Percentiles rank a stretch among this genome's conserved stretches.
Conservation (phyloP, 2,888 invertebrate genomes). For the Therioaphis trifolii region DNA sequence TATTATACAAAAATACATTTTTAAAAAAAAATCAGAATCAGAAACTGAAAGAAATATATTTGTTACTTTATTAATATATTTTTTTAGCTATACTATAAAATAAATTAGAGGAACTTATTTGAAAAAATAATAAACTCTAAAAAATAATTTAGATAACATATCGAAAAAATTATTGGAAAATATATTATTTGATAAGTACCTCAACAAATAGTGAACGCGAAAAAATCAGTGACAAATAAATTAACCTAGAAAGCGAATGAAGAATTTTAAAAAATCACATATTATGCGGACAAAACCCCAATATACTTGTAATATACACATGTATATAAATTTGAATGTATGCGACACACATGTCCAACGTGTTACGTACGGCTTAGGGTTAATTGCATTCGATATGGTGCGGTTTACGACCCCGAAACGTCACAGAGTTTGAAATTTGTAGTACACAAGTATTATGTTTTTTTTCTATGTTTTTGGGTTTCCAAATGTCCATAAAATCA, state of each 20-base stretch:
- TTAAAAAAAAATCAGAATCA: too few species aligned
- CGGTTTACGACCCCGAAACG: slow-evolving; percentile 16
- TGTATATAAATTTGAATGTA: not conserved
- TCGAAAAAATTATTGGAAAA: too few species aligned
- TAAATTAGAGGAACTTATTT: too few species aligned
- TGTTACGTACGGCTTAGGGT: slow-evolving; percentile 39
- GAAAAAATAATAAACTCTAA: too few species aligned
- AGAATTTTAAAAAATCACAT: not conserved
- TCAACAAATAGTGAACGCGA: not conserved
- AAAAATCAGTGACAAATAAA: not conserved
- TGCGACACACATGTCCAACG: slow-evolving; percentile 7
- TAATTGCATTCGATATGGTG: slow-evolving; percentile 40
- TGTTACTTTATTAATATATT: too few species aligned
- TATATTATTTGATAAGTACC: too few species aligned
- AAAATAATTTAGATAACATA: too few species aligned
- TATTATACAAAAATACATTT: too few species aligned
- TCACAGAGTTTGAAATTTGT: not conserved
- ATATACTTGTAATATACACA: not conserved
- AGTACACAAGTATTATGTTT: not conserved
- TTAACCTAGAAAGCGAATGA: too few species aligned
- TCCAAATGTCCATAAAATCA: slow-evolving; percentile 3
- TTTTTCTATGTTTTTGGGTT: not conserved
- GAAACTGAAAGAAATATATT: too few species aligned
- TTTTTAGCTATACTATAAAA: too few species aligned
- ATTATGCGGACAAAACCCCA: not conserved